These are phyloP conservation scores for Acanthochromis polyacanthus DNA, from an alignment of 2,113 vertebrate species.

Conservation along the genomic window DNA sequence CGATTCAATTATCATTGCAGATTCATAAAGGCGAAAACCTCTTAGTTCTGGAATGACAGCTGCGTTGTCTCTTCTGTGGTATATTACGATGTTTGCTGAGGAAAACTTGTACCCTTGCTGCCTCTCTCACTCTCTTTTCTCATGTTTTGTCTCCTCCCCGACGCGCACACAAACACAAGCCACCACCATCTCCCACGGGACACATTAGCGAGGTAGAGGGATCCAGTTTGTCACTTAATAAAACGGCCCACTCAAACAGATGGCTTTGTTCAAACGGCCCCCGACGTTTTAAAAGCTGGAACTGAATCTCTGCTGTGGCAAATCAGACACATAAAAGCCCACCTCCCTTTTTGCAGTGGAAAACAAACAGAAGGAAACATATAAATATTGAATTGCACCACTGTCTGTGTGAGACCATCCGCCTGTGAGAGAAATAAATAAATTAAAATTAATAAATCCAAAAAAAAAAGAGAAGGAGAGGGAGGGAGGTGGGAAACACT, in stretches of 20 bases:
- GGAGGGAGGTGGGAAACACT: constrained; percentile 38
- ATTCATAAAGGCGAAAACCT: constrained; percentile 55
- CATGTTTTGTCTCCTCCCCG: constrained; percentile 25
- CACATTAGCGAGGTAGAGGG: constrained; percentile 76
- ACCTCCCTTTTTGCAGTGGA: constrained; percentile 51
- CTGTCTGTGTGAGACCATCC: constrained; percentile 48
- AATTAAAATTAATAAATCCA: constrained; percentile 21
- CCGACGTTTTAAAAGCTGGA: constrained; percentile 69
- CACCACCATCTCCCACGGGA: constrained; percentile 62
- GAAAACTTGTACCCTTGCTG: constrained; percentile 5
- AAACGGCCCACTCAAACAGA: constrained; percentile 80
- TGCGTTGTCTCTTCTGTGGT: constrained; percentile 11
- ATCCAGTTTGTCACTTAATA: constrained; percentile 84
- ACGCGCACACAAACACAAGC: constrained; percentile 36
- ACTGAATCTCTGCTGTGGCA: constrained; percentile 60
- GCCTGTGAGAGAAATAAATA: constrained; percentile 18
- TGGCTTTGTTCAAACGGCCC: constrained; percentile 75
- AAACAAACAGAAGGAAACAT: constrained; percentile 72
- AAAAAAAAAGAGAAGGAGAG: background rate
- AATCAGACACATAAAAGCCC: constrained; percentile 68
- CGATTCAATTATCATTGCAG: constrained; percentile 46
- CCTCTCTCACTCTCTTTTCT: background rate
- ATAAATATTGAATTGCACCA: constrained; percentile 77
- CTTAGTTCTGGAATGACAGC: constrained; percentile 27
- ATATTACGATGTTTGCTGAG: constrained; percentile 42